These are phyloP conservation scores for Drosophila austrosaltans DNA, from an alignment of 2,888 invertebrate genomes.

Conservation along the genomic window DNA sequence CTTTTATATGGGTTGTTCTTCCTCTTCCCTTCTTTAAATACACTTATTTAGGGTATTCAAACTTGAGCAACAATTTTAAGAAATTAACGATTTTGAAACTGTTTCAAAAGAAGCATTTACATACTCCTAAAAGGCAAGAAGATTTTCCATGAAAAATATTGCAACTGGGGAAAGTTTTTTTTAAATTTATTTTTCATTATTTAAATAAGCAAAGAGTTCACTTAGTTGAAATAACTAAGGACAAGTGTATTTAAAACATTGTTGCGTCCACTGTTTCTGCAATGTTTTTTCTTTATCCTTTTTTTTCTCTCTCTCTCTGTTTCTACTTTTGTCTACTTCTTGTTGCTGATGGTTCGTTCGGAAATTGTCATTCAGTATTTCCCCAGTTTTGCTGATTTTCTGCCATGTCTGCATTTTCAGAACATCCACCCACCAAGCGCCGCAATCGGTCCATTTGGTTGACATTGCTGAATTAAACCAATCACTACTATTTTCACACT, in stretches of 20 bases:
- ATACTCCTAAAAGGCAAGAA: neutral
- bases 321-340: constrained; percentile 44
- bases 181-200: neutral
- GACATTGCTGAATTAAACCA: constrained; percentile 82
- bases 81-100: neutral
- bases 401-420: constrained; percentile 68
- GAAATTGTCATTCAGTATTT: constrained; percentile 70
- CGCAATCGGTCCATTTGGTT: constrained; percentile 57
- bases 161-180: too few species aligned
- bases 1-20: constrained; percentile 34
- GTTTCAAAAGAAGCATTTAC: too few species aligned
- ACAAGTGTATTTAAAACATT: constrained; percentile 1
- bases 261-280: neutral
- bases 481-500: constrained; percentile 83
- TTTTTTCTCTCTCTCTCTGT: neutral
- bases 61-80: neutral
- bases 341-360: constrained; percentile 60
- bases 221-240: constrained; percentile 1
- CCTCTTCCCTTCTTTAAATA: constrained; percentile 26
- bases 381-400: constrained; percentile 70
- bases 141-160: too few species aligned
- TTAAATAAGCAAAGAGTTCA: neutral
- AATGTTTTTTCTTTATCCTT: neutral
- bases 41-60: constrained; percentile 1
- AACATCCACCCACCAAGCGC: constrained; percentile 36